Percentiles rank a stretch among this genome's conserved stretches.
These are phyloP conservation scores for Philaethria dido DNA, from an alignment of 2,888 invertebrate species.

Conservation along the genomic window DNA sequence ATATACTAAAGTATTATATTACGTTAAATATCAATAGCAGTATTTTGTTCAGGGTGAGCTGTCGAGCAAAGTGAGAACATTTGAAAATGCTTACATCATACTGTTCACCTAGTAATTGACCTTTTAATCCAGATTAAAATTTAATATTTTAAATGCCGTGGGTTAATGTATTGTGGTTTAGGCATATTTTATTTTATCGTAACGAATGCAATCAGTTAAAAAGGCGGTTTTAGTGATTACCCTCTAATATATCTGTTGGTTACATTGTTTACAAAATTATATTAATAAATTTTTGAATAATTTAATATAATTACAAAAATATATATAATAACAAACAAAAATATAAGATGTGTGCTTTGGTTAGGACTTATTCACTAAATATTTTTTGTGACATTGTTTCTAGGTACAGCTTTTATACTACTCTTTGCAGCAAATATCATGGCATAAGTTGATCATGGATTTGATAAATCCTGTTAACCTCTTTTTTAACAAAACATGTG, in stretches of 20 bases:
- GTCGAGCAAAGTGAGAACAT: conserved; percentile 19
- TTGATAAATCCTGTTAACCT: too few relatives aligned
- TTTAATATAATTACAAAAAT: not conserved
- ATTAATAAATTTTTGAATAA: not conserved
- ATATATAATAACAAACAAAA: too few relatives aligned
- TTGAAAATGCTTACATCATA: conserved; percentile 17
- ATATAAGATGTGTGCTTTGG: too few relatives aligned
- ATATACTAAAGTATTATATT: conserved; percentile 36
- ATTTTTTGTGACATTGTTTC: too few relatives aligned
- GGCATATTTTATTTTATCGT: not conserved
- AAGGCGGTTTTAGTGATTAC: not conserved
- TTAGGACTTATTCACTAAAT: too few relatives aligned
- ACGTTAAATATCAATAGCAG: conserved; percentile 33
- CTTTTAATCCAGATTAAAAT: conserved; percentile 22
- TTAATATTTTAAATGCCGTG: conserved; percentile 20
- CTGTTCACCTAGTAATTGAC: conserved; percentile 20
- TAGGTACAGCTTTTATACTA: too few relatives aligned
- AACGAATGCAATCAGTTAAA: not conserved
- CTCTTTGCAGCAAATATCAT: too few relatives aligned
- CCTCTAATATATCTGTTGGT: not conserved
- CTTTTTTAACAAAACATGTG: too few relatives aligned
- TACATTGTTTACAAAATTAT: not conserved
- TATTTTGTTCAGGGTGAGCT: conserved; percentile 33
- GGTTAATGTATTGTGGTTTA: not conserved
- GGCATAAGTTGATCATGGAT: too few relatives aligned